phyloP scores from a whole-genome alignment of 2,888 invertebrate species.

The Xylophagus ater region DNA sequence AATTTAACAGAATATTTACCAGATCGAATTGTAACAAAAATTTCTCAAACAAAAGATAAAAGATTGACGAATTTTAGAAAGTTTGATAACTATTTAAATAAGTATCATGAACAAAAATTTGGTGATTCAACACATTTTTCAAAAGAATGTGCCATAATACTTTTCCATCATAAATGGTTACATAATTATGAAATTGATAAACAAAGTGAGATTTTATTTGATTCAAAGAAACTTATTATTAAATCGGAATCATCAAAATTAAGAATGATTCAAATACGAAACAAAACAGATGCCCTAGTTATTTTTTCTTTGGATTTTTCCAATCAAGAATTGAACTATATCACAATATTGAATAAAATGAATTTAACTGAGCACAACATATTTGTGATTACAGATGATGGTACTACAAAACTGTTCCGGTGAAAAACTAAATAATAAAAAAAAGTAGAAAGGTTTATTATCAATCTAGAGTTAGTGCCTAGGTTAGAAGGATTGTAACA shows the following conservation, averaged over 20 bases:
- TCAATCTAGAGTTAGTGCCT: no score
- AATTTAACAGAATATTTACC: conserved; percentile 39
- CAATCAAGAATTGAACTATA: neutral
- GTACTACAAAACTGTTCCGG: conserved; percentile 9
- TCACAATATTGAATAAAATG: neutral
- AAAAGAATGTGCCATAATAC: conserved; percentile 31
- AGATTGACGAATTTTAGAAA: conserved; percentile 32
- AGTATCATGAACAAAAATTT: conserved; percentile 33
- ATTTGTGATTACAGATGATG: conserved; percentile 15
- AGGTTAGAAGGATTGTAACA: no score
- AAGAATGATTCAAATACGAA: conserved; percentile 31
- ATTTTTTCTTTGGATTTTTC: conserved; percentile 26
- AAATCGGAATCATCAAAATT: conserved; percentile 15
- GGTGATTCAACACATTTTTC: conserved; percentile 35
- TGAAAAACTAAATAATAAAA: no score
- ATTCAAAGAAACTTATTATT: conserved; percentile 1
- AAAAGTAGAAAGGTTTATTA: no score
- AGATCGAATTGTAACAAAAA: conserved; percentile 24
- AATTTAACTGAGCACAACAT: conserved; percentile 10
- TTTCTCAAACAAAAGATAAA: conserved; percentile 7
- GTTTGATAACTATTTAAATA: conserved; percentile 26
- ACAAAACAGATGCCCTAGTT: conserved; percentile 28
- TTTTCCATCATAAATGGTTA: conserved; percentile 35
- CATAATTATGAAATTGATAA: neutral
- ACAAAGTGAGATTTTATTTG: no score